Evolutionary conservation across 2,797 vertebrate species (phyloP), one percentile per base, ranked within the genome.

Genomic region (Halcyon leucocephala): DNA sequence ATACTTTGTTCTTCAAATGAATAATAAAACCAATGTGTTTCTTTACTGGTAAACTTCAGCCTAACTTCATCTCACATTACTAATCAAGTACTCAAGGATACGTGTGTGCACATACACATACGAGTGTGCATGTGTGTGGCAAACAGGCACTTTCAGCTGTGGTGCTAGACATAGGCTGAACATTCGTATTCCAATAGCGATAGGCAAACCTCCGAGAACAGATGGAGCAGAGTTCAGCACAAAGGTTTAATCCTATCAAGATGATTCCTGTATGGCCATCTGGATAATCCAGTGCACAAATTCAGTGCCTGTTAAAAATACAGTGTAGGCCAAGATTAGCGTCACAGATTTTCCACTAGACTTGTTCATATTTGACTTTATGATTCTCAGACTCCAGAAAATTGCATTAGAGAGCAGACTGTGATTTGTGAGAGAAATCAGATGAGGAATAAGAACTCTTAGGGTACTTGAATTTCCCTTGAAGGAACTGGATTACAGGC

Each of bases 201-300:
- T 84, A 98, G 96, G 93, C 96, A 97, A 97, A 96, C 96, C 97
- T 97, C 93, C 26, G 84, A 48, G 97, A 98, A 97, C 99, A 99
- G 99, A 99, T 99, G 99, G 99, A 98, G 97, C 95, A 58, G 98
- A 99, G 98, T 98, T 98, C 98, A 98, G 98, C 98, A 98, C 98
- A 98, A 99, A 99, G 98, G 98, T 98, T 99, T 99, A 99, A 99
- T 99, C 99, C 99, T 99, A 99, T 99, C 99, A 99, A 98, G 98
- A 99, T 98, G 98, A 99, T 99, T 99, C 98, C 98, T 99, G 98
- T 98, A 98, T 98, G 98, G 98, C 99, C 99, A 99, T 99, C 99
- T 99, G 99, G 98, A 98, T 99, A 99, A 99, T 99, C 99, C 98
- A n/a, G 98, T 85, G 92, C 98, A 98, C 98, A 98, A 97, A 98